Conservation (phyloP, 1,140 invertebrate genomes). For the Hylyphantes graminicola region DNA sequence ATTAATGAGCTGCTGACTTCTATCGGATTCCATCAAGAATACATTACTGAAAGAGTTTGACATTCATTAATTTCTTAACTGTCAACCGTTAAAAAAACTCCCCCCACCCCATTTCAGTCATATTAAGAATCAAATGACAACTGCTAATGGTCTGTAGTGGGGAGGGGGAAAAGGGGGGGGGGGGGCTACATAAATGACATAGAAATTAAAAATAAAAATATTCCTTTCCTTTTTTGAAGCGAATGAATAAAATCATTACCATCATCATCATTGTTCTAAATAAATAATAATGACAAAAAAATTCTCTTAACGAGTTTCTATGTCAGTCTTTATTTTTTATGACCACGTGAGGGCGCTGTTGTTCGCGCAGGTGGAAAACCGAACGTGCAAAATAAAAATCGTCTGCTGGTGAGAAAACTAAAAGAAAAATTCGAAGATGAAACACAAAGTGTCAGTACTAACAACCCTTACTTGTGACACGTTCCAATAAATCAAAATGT, state of each 20-base stretch:
- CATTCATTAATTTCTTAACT: not conserved
- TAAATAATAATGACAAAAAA: slow-evolving; percentile 4
- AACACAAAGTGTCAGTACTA: slow-evolving; percentile 59
- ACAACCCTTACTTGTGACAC: slow-evolving; percentile 25
- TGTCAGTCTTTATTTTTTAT: slow-evolving; percentile 19
- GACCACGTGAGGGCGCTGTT: not conserved
- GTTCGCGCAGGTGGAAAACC: not conserved
- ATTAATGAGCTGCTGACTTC: not conserved
- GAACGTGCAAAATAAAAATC: not conserved
- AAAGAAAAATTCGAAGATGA: not conserved
- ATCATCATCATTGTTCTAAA: not conserved
- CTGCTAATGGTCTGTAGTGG: not conserved
- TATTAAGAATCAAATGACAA: slow-evolving; percentile 2
- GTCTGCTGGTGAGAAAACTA: not conserved
- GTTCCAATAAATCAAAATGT: slow-evolving; percentile 44
- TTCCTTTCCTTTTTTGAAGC: not conserved
- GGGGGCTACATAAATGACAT: not conserved
- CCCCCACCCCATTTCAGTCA: too few species aligned
- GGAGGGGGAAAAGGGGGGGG: not conserved
- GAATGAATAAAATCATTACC: not conserved
- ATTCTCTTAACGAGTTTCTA: not conserved
- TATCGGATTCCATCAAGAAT: not conserved
- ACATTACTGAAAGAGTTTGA: not conserved
- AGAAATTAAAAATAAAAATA: not conserved
- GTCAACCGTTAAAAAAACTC: not conserved